Evolutionary conservation across 2,797 vertebrate species (phyloP).

Genomic region (Anguilla marmorata): DNA sequence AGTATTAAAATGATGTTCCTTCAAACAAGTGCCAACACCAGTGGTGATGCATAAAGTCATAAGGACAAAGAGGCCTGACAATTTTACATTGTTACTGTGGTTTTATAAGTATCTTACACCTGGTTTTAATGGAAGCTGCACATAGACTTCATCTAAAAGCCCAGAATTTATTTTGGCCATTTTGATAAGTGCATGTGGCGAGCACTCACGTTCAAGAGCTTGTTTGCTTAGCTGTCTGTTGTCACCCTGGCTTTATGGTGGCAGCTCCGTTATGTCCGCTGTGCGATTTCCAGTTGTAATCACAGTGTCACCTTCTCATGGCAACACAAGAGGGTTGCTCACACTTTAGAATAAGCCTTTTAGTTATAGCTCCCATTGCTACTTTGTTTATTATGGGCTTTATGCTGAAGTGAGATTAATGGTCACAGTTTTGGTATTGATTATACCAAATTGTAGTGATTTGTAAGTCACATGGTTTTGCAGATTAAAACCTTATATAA

Average conservation of each 20-base stretch:
- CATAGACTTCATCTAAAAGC: neutral
- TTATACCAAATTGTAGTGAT: conserved; percentile 35
- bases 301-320: conserved; percentile 44
- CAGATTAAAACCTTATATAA: neutral
- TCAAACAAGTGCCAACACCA: neutral
- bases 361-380: neutral
- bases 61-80: neutral
- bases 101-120: neutral
- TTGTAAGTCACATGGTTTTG: conserved; percentile 3
- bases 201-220: conserved; percentile 50
- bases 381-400: conserved; percentile 46
- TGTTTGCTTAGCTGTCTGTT: conserved; percentile 69
- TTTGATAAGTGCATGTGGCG: conserved; percentile 52
- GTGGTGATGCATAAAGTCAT: neutral
- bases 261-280: conserved; percentile 63
- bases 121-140: neutral
- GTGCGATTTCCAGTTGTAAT: conserved; percentile 52
- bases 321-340: conserved; percentile 45
- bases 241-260: conserved; percentile 69
- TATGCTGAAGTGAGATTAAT: conserved; percentile 40
- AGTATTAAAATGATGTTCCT: neutral
- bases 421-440: neutral
- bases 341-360: neutral
- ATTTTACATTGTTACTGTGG: neutral
- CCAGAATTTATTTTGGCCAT: conserved; percentile 25